Conservation (phyloP, 2,888 invertebrate species). For the Dicranocentrus wangi region DNA sequence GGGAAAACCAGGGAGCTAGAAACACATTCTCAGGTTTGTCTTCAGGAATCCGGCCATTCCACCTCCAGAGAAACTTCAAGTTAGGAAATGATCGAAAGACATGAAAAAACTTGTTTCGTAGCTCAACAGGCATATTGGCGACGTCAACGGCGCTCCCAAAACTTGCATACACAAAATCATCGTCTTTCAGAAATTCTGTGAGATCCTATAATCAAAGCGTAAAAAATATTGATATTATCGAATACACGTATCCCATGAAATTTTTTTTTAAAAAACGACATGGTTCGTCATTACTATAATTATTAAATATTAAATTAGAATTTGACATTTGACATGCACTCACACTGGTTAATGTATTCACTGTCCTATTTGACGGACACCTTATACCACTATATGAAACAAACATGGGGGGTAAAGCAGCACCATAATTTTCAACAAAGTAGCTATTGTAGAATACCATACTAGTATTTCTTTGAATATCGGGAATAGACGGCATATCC, state of each 20-base stretch:
- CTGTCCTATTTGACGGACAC: slow-evolving; percentile 5
- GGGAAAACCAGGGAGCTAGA: slow-evolving; percentile 71
- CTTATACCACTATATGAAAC: slow-evolving; percentile 22
- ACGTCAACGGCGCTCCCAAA: slow-evolving; percentile 63
- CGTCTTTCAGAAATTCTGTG: slow-evolving; percentile 59
- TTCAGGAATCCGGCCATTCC: slow-evolving; percentile 62
- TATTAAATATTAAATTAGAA: no score
- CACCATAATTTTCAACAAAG: slow-evolving; percentile 39
- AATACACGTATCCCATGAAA: no score
- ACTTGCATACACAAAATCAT: slow-evolving; percentile 69
- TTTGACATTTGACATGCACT: no score
- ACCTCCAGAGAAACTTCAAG: slow-evolving; percentile 71
- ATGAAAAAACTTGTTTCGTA: slow-evolving; percentile 58
- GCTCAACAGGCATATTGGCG: slow-evolving; percentile 19
- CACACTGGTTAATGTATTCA: slow-evolving; percentile 31
- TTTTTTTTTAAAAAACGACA: no score
- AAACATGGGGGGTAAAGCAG: slow-evolving; percentile 44
- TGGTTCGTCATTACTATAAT: neutral
- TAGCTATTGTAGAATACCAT: slow-evolving; percentile 28
- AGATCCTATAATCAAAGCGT: slow-evolving; percentile 51
- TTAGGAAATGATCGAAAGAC: slow-evolving; percentile 60
- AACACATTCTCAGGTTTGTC: slow-evolving; percentile 70
- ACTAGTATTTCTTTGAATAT: slow-evolving; percentile 34
- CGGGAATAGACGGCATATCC: slow-evolving; percentile 5
- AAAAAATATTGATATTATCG: neutral